phyloP scores from a whole-genome alignment of 2,113 vertebrate species.

The Apteryx owenii region DNA sequence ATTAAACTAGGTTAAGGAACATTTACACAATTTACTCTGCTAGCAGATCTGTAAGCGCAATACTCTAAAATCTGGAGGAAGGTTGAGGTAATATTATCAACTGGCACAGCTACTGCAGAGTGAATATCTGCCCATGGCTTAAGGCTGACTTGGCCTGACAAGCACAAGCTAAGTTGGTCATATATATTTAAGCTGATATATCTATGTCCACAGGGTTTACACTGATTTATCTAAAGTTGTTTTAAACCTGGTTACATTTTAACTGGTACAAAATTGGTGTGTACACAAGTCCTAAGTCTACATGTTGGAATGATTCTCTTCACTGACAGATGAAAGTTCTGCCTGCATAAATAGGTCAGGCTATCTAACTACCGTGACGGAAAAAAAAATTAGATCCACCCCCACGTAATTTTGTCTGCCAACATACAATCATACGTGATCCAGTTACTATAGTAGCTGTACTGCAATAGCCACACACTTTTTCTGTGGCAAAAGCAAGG shows the following conservation, averaged over 20 bases:
- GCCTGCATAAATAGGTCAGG: neutral
- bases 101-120: neutral
- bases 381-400: neutral
- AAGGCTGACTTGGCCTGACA: neutral
- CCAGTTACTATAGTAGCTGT: neutral
- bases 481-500: neutral
- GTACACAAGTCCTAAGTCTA: constrained; percentile 7
- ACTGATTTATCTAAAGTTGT: neutral
- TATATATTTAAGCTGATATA: neutral
- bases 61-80: neutral
- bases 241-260: constrained; percentile 44
- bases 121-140: neutral
- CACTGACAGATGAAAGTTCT: neutral
- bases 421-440: neutral
- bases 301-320: neutral
- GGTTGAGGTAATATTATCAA: neutral
- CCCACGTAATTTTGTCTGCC: neutral
- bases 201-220: neutral
- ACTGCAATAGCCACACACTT: neutral
- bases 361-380: neutral
- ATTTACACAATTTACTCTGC: neutral
- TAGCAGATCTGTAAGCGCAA: neutral
- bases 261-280: neutral
- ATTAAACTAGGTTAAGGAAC: neutral
- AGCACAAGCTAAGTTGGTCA: neutral